Evolutionary conservation across 2,888 invertebrate genomes (phyloP), one percentile per base, ranked within the genome.

Genomic region (Amblyteles armatorius): DNA sequence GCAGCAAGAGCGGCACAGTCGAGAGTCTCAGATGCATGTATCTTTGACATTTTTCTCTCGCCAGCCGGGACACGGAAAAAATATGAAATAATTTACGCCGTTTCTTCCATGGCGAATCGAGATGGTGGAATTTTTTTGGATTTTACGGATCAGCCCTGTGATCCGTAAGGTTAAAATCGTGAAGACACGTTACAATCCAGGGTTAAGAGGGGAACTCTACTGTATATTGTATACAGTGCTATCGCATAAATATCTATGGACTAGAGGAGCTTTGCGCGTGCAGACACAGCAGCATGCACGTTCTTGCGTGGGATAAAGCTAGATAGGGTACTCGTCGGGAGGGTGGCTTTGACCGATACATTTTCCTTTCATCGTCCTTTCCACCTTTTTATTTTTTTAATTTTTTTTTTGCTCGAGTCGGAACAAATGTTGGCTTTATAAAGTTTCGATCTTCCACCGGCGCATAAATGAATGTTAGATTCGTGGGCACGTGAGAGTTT

Each of bases 381-480:
- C 44, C 3, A 19, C n/a, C 3, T 50, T 71, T 44, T 29, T 26
- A 11, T 4, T 48, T 74, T 3, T 57, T 57, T 57, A 16, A 13
- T 26, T 52, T 52, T 55, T 57, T 67, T 63, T 52, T 79, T 36
- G 22, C 40, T 52, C 22, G 29, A n/a, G 83, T 76, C 72, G 82
- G 83, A 90, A 92, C 90, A 90, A 92, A 92, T 90, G 91, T 88
- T 89, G 82, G 88, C 87, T 89, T 89, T 88, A 90, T 89, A 91
- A 90, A 91, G 88, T 90, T 89, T 88, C 87, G 86, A 90, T 88
- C 88, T 80, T 83, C 85, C 78, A 84, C 29, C 48, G 55, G 16
- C 80, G 89, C 84, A 88, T 90, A 89, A 90, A 90, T 92, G 91
- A 91, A 91, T 92, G 89, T 89, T 90, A 88, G 88, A 91, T 90